Percentiles rank a stretch among this genome's conserved stretches.
Conservation (phyloP, 2,113 vertebrate species). For the Salvelinus sp. region DNA sequence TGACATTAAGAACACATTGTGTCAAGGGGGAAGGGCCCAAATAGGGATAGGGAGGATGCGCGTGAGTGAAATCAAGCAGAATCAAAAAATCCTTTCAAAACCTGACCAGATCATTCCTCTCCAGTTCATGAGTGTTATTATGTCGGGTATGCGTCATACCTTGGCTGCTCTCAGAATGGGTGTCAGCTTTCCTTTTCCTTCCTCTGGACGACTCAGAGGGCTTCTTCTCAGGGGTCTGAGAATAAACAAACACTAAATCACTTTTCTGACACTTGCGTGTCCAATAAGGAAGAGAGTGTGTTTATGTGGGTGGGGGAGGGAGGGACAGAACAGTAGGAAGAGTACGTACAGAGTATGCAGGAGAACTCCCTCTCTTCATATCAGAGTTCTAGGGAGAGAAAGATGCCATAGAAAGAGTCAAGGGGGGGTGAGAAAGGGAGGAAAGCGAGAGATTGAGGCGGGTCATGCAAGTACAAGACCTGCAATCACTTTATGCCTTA, state of each 20-base stretch:
- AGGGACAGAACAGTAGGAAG: conserved; percentile 40
- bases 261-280: conserved; percentile 18
- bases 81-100: not conserved
- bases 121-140: not conserved
- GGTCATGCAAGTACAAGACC: conserved; percentile 20
- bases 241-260: conserved; percentile 25
- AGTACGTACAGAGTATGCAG: conserved; percentile 77
- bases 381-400: conserved; percentile 72
- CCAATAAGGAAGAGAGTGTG: not conserved
- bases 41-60: too few relatives aligned
- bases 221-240: conserved; percentile 97
- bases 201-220: conserved; percentile 92
- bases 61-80: not conserved
- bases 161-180: conserved; percentile 96
- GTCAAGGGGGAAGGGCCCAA: too few relatives aligned
- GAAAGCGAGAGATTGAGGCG: conserved; percentile 36
- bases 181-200: conserved; percentile 97
- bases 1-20: not conserved
- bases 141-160: conserved; percentile 68
- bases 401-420: conserved; percentile 28
- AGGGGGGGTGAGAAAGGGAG: not conserved
- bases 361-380: conserved; percentile 77
- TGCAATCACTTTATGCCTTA: too few relatives aligned
- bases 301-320: not conserved
- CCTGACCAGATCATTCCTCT: too few relatives aligned